Base-by-base conservation (phyloP, 30 jellyfish, hydroid and myxozoan genomes). In the Cassiopea andromeda region DNA sequence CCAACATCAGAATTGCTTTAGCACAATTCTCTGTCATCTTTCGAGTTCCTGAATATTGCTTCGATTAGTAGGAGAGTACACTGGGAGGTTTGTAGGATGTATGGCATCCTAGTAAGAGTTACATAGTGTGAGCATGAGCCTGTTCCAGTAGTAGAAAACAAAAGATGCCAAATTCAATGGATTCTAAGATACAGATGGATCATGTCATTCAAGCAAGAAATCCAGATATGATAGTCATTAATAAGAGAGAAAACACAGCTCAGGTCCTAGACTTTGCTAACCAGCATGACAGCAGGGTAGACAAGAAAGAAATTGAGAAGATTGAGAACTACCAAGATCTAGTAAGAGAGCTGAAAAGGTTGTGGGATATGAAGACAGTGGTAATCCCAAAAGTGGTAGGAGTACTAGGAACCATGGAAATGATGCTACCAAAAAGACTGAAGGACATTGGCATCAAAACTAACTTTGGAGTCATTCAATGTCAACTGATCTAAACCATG, bases 341-440 rank as follows among this genome's bases (percentile, higher is more conserved):
- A 49, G 88, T 50, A 78, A 49, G 14, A 50, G 88, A 78, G 47
- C 78, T 78, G 88, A 54, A 61, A 44, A 60, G 17, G 7, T 6
- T 82, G 90, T 82, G 81, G 90, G 67, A 82, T 38, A 82, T 18
- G 48, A 78, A 78, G 80, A 46, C 47, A 46, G 80, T 18, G 80
- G 44, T 78, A 2, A 78, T 78, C 47, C 78, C 77, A 8, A 78
- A 4, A 46, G 80, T 78, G 47, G 8, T 78, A 44, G 88, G 78
- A 44, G 78, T 6, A 38, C 14, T 78, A 44, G 88, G 88, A 78
- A 78, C 78, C 8, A 48, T 50, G 12, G 44, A 85, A 54, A 78
- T 2, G 7, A 38, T n/a, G 47, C 15, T 68, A 38, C 44, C 38
- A 45, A 78, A 78, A 44, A 49, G n/a, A n/a, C n/a, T n/a, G n/a